Evolutionary conservation across 2,113 vertebrate genomes (phyloP), one percentile per base, ranked within the genome.

Genomic region (Crotalus viridis): DNA sequence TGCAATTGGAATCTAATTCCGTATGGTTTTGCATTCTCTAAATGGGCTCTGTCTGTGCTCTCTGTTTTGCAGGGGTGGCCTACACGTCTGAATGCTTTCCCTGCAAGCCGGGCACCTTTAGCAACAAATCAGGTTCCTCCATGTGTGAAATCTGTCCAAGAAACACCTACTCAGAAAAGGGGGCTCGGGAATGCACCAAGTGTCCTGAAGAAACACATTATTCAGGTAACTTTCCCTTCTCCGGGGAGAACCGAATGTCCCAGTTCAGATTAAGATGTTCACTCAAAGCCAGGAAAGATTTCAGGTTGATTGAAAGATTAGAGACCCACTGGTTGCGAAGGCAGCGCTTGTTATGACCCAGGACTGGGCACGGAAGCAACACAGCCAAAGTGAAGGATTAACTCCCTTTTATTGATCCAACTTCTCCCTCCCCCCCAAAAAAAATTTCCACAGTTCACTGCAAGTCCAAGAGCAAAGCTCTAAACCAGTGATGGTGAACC

Each of bases 11-110:
- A 56, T 10, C 17, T 89, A 13, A 3, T 39, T 39, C 87, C n/a
- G 12, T 52, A 19, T 89, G 89, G 46, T 52, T 33, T 1, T 86
- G 17, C 90, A 59, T 10, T 43, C 87, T 15, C 22, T 48, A 12
- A 91, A 89, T 52, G 57, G 1, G 1, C 93, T 94, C 48, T 88
- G 2, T 26, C 59, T 48, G 51, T 5, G 24, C 59, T 2, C 1
- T 8, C 96, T 8, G 0, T 9, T 96, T 97, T 92, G 3, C 96
- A 99, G 99, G 99, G 59, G 99, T 99, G 92, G 99, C 99, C 0
- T 99, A 99, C 94, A 99, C 99, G 0, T 99, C 99, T 0, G 99
- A 99, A 96, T 99, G 99, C 96, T 99, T 99, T 2, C 98, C 98
- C 0, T 99, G 99, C 96, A 99, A 99, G 89, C 98, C 98, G 0